These are phyloP conservation scores for Anoncus sp. DNA, from an alignment of 2,888 invertebrate genomes.

Conservation along the genomic window DNA sequence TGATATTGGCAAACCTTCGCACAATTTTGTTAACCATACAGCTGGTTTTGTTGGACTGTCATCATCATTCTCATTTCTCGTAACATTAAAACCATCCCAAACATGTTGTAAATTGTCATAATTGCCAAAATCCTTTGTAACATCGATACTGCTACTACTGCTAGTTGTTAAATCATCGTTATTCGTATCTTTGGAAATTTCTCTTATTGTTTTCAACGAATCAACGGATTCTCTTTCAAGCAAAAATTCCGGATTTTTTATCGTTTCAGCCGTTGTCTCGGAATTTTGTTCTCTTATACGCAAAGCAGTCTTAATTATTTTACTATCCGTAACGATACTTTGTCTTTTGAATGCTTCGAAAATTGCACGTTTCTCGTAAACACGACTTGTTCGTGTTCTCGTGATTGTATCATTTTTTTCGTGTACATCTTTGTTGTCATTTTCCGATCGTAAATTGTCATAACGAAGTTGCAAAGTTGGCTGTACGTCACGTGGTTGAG, in stretches of 20 bases:
- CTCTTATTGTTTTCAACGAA: conserved; percentile 63
- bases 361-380: conserved; percentile 74
- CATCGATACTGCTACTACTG: too few species aligned
- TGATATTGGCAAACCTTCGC: conserved; percentile 88
- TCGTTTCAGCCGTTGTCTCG: too few species aligned
- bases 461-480: conserved; percentile 75
- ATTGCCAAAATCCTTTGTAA: conserved; percentile 85
- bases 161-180: conserved; percentile 70
- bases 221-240: conserved; percentile 61
- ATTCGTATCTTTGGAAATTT: conserved; percentile 62
- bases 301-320: conserved; percentile 77
- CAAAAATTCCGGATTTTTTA: conserved; percentile 5
- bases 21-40: conserved; percentile 89
- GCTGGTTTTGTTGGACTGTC: conserved; percentile 87
- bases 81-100: conserved; percentile 78
- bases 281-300: conserved; percentile 74
- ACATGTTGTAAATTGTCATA: conserved; percentile 86
- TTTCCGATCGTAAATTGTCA: conserved; percentile 76
- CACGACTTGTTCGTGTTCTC: too few species aligned
- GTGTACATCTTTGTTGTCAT: too few species aligned
- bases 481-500: conserved; percentile 68
- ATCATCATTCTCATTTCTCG: conserved; percentile 63
- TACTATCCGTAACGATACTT: conserved; percentile 77
- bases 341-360: conserved; percentile 78
- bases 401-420: conserved; percentile 41